A percentile compares a stretch with the other conserved stretches of the same genome.
These are phyloP conservation scores for Ostrea edulis DNA, from an alignment of 1,140 invertebrate genomes.

Conservation along the genomic window DNA sequence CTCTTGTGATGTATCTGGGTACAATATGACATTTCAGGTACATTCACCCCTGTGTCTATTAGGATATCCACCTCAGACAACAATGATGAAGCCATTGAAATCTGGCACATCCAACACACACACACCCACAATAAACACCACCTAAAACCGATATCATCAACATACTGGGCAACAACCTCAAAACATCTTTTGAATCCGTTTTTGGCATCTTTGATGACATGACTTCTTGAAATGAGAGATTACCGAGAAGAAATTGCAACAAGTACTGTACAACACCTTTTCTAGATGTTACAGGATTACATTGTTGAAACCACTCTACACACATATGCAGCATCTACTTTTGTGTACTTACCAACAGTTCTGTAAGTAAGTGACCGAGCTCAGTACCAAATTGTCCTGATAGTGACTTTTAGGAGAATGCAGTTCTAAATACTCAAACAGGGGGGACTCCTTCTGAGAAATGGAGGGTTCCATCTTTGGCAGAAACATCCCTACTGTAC, in stretches of 20 bases:
- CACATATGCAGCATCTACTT: too few relatives aligned
- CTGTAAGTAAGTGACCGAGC: not conserved
- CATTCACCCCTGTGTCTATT: not conserved
- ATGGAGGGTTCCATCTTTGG: not conserved
- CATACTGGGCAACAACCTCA: not conserved
- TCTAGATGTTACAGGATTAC: not conserved
- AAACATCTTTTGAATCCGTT: not conserved
- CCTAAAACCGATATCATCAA: not conserved
- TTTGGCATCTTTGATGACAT: not conserved
- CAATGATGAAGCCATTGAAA: not conserved
- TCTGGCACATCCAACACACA: not conserved
- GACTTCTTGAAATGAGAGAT: not conserved
- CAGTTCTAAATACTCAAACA: constrained; percentile 21
- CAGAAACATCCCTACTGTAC: not conserved
- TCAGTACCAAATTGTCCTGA: not conserved
- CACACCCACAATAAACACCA: not conserved
- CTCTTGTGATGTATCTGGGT: not conserved
- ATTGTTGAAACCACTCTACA: not conserved
- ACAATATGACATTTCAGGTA: not conserved
- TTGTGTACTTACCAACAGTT: constrained; percentile 14
- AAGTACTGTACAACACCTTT: not conserved
- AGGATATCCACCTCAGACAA: not conserved
- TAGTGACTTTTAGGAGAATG: not conserved
- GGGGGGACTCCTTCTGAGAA: not conserved
- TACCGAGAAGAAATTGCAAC: not conserved